Conservation (phyloP, 2,888 invertebrate species). For the Chymomyza amoena region DNA sequence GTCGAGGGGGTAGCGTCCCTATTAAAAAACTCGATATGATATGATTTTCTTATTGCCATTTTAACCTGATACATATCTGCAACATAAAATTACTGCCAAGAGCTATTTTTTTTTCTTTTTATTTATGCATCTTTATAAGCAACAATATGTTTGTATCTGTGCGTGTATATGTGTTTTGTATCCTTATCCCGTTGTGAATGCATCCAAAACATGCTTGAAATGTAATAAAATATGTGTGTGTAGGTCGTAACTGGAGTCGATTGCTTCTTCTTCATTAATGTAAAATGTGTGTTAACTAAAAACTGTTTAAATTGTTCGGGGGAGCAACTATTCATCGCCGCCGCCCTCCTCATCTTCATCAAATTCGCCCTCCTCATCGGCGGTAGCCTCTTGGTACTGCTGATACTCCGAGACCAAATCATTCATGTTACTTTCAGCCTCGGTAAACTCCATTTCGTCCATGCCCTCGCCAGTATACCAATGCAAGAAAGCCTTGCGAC, state of each 20-base stretch:
- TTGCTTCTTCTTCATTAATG: not conserved
- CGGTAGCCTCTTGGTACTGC: slow-evolving; percentile 94
- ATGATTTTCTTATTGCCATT: no score
- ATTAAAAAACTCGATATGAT: no score
- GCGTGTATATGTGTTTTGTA: not conserved
- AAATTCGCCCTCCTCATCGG: slow-evolving; percentile 90
- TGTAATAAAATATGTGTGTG: not conserved
- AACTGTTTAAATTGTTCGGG: not conserved
- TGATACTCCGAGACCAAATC: slow-evolving; percentile 96
- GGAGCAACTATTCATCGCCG: slow-evolving; percentile 73
- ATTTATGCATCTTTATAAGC: no score
- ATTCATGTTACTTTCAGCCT: slow-evolving; percentile 97
- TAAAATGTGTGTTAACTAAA: not conserved
- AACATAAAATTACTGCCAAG: no score
- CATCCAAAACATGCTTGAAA: no score
- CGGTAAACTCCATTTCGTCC: slow-evolving; percentile 98
- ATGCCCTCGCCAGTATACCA: slow-evolving; percentile 99
- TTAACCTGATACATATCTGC: no score
- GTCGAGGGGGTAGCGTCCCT: no score
- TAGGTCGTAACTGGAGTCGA: not conserved
- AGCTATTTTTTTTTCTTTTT: no score
- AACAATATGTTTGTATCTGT: no score
- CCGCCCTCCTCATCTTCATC: slow-evolving; percentile 82
- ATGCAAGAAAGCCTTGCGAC: slow-evolving; percentile 97
- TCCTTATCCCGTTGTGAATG: not conserved